phyloP scores from a whole-genome alignment of 2,797 vertebrate species.

The Hippocampus kuda region DNA sequence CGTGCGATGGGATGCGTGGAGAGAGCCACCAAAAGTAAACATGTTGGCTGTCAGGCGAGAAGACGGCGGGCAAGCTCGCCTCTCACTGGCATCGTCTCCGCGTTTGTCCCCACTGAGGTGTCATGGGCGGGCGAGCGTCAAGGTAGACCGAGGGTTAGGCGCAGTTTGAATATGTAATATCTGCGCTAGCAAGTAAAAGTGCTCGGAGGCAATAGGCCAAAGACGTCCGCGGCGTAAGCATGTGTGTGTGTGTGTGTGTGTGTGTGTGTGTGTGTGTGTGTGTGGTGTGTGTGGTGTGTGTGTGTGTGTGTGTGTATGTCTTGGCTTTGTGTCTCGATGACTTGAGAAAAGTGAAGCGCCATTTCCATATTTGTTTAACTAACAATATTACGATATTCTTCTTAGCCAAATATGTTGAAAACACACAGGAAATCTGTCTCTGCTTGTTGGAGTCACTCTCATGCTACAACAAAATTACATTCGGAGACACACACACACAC shows the following conservation, averaged over 20 bases:
- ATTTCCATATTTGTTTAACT: slow-evolving; percentile 43
- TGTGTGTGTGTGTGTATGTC: neutral
- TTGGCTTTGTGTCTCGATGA: slow-evolving; percentile 15
- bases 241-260: neutral
- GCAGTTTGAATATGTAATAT: slow-evolving; percentile 31
- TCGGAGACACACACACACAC: too few relatives aligned
- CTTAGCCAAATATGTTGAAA: neutral
- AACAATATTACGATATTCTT: neutral
- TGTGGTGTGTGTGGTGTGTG: neutral
- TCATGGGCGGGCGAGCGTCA: slow-evolving; percentile 30
- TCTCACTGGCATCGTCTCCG: slow-evolving; percentile 23
- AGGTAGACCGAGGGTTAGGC: slow-evolving; percentile 14
- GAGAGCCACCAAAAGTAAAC: slow-evolving; percentile 29
- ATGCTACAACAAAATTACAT: neutral
- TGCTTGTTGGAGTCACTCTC: neutral
- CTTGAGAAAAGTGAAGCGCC: slow-evolving; percentile 18
- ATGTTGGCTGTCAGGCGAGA: slow-evolving; percentile 31
- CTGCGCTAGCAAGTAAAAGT: slow-evolving; percentile 16
- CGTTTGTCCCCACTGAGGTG: slow-evolving; percentile 38
- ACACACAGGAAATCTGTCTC: neutral
- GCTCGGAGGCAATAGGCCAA: slow-evolving; percentile 34
- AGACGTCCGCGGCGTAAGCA: slow-evolving; percentile 6
- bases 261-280: neutral
- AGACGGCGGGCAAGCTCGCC: slow-evolving; percentile 23
- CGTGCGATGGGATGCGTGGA: slow-evolving; percentile 31